These are phyloP conservation scores for Cotesia typhae DNA, from an alignment of 1,140 invertebrate genomes.

Conservation along the genomic window DNA sequence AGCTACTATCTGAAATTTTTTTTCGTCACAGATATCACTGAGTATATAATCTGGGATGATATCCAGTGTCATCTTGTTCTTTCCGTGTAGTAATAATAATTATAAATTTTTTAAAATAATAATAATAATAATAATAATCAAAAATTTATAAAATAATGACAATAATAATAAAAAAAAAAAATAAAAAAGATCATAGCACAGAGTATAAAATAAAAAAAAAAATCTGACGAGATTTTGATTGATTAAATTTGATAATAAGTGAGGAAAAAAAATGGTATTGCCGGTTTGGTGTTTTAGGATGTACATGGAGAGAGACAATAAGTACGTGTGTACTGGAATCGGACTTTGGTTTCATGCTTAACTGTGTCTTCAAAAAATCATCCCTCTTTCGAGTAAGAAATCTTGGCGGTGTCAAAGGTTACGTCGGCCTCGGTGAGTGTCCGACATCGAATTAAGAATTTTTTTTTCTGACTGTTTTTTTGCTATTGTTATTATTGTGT, in stretches of 20 bases:
- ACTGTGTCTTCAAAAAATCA: constrained; percentile 91
- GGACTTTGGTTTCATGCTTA: constrained; percentile 85
- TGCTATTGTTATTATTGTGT: too few relatives aligned
- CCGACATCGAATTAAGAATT: constrained; percentile 30
- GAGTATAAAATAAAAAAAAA: constrained; percentile 37
- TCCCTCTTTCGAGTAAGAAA: constrained; percentile 87
- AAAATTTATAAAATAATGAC: too few relatives aligned
- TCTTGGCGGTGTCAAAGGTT: constrained; percentile 87
- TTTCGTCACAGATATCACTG: too few relatives aligned
- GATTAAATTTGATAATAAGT: not conserved
- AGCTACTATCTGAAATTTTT: too few relatives aligned
- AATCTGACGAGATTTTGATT: not conserved
- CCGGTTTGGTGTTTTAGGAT: constrained; percentile 59
- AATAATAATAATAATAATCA: not conserved
- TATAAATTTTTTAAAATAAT: not conserved
- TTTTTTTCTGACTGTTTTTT: not conserved
- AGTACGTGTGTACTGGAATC: constrained; percentile 85
- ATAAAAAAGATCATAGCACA: constrained; percentile 51
- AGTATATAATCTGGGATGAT: too few relatives aligned
- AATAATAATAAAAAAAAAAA: not conserved
- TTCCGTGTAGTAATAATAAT: constrained; percentile 1
- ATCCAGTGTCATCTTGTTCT: too few relatives aligned
- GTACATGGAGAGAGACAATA: constrained; percentile 62
- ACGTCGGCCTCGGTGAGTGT: constrained; percentile 83
- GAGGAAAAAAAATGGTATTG: constrained; percentile 18